phyloP scores from a whole-genome alignment of 2,797 vertebrate species.

The Macropodus opercularis region DNA sequence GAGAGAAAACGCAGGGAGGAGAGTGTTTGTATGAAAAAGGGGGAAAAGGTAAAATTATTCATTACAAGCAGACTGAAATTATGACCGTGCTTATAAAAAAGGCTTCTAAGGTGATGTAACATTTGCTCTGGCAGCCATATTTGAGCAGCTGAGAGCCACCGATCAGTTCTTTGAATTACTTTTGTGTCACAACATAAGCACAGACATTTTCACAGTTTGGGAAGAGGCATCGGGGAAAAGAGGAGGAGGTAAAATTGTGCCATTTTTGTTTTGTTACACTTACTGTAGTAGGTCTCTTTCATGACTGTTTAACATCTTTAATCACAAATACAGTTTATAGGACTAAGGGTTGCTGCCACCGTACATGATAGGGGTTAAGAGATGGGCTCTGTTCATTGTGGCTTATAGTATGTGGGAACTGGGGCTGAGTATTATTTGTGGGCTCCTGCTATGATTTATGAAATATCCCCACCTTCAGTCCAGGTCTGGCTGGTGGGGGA shows the following conservation, averaged over 20 bases:
- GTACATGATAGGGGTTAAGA: no score
- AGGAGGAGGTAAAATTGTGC: neutral
- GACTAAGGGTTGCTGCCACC: no score
- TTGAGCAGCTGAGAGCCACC: constrained; percentile 12
- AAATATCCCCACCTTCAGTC: no score
- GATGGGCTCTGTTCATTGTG: no score
- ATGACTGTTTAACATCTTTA: no score
- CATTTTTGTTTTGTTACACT: neutral
- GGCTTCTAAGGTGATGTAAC: constrained; percentile 5
- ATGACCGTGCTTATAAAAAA: constrained; percentile 19
- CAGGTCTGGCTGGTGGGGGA: no score
- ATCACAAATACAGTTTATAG: no score
- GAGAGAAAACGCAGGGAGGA: constrained; percentile 14
- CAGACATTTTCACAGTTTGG: neutral
- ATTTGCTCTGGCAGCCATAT: constrained; percentile 12
- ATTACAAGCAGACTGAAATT: constrained; percentile 17
- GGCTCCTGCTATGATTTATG: no score
- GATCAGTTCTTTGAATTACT: neutral
- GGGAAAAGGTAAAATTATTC: constrained; percentile 12
- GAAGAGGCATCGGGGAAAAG: no score
- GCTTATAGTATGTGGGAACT: no score
- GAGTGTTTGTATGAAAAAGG: neutral
- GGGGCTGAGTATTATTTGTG: no score
- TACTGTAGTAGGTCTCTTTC: neutral
- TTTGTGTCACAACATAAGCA: neutral